A percentile compares a stretch with the other conserved stretches of the same genome.
Conservation (phyloP, 2,113 vertebrate genomes). For the Siniperca chuatsi region DNA sequence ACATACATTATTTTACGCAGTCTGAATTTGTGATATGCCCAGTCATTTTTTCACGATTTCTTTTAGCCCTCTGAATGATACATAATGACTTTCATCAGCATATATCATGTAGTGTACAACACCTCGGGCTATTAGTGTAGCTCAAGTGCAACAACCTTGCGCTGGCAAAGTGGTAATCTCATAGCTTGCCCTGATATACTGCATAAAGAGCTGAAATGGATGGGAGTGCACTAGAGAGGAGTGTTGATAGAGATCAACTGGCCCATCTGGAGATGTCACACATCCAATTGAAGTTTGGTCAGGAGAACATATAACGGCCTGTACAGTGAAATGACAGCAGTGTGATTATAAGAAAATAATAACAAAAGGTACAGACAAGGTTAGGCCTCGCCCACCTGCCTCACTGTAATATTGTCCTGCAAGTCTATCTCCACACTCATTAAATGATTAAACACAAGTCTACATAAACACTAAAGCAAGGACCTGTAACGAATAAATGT, state of each 20-base stretch:
- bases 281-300: background rate
- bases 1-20: background rate
- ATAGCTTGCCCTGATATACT: background rate
- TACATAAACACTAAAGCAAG: background rate
- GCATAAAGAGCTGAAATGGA: background rate
- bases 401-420: no score
- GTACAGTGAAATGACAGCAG: background rate
- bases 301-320: background rate
- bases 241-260: conserved; percentile 4
- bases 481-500: background rate
- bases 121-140: background rate
- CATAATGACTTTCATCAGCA: background rate
- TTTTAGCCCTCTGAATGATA: background rate
- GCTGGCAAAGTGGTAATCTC: background rate
- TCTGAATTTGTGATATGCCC: background rate
- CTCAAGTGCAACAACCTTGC: background rate
- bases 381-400: background rate
- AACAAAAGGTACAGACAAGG: background rate
- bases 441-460: background rate
- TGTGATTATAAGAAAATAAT: background rate
- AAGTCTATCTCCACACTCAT: background rate
- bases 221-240: background rate
- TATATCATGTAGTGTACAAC: background rate
- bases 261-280: background rate
- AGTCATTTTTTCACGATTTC: background rate